A percentile compares a stretch with the other conserved stretches of the same genome.
phyloP scores from a whole-genome alignment of 2,888 invertebrate genomes.

The Pasiphila rectangulata region DNA sequence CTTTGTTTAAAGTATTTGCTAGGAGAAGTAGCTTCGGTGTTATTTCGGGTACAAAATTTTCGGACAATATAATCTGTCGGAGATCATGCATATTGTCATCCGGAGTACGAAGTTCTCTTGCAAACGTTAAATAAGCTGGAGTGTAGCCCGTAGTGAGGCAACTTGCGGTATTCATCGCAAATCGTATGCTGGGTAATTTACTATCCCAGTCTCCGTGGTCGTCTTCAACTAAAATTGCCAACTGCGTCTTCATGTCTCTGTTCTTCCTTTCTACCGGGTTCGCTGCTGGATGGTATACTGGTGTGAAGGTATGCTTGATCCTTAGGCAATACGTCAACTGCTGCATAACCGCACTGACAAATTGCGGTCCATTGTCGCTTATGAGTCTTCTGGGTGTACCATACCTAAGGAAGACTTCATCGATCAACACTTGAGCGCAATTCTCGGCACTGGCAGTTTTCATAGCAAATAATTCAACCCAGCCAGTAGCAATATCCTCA shows the following conservation, averaged over 20 bases:
- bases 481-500: conserved; percentile 34
- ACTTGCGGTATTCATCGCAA: conserved; percentile 14
- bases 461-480: conserved; percentile 2
- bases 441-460: background rate
- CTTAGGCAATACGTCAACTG: background rate
- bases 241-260: conserved; percentile 21
- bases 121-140: conserved; percentile 48
- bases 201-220: conserved; percentile 17
- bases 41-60: conserved; percentile 21
- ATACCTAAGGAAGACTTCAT: conserved; percentile 39
- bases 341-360: conserved; percentile 19
- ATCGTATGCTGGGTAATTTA: conserved; percentile 13
- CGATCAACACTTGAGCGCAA: conserved; percentile 18
- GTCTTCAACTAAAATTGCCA: conserved; percentile 15
- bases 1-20: conserved; percentile 10
- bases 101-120: conserved; percentile 12
- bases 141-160: conserved; percentile 36
- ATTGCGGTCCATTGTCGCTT: conserved; percentile 45
- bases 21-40: conserved; percentile 18
- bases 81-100: conserved; percentile 8
- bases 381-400: conserved; percentile 43
- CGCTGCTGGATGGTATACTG: conserved; percentile 34
- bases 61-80: conserved; percentile 8
- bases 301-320: background rate
- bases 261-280: conserved; percentile 29